Evolutionary conservation across 2,888 invertebrate genomes (phyloP).

Genomic region (Harpalus rufipes): DNA sequence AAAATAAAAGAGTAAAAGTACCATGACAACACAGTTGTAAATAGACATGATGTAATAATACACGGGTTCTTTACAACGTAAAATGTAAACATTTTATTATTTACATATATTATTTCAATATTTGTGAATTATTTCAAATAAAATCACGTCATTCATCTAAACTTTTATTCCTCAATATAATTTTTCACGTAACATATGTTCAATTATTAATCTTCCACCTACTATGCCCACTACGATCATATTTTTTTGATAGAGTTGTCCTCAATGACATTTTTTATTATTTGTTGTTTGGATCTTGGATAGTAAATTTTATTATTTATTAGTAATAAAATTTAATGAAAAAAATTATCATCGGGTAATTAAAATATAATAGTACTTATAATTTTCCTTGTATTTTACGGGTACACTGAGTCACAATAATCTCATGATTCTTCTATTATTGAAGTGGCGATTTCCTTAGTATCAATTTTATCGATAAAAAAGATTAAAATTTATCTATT

Average conservation of each 20-base stretch:
- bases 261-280: not conserved
- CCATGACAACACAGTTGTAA: not conserved
- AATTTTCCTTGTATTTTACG: not conserved
- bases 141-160: not conserved
- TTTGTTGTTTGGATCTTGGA: not conserved
- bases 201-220: not conserved
- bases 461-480: not conserved
- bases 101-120: not conserved
- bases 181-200: not conserved
- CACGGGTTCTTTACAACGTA: not conserved
- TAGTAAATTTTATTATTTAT: not conserved
- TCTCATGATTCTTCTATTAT: not conserved
- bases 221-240: not conserved
- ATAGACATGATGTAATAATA: not conserved
- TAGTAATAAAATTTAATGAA: not conserved
- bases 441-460: not conserved
- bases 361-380: not conserved
- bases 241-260: not conserved
- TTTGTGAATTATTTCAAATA: not conserved
- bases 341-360: not conserved
- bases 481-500: not conserved
- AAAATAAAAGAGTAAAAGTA: not conserved
- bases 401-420: not conserved
- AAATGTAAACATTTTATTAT: not conserved
- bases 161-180: not conserved